Base-by-base conservation (phyloP, 1,140 invertebrate species). In the Zaprionus lachaisei region DNA sequence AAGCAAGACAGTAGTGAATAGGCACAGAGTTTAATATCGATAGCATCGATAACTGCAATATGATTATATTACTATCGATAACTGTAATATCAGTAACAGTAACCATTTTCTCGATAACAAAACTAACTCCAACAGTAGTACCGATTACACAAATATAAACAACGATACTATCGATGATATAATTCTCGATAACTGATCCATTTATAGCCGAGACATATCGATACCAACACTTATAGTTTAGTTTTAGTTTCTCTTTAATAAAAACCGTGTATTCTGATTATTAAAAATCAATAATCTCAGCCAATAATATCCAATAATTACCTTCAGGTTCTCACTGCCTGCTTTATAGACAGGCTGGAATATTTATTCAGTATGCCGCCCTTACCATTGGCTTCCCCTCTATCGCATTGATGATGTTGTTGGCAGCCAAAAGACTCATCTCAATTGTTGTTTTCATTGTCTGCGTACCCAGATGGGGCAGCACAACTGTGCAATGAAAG, bases 391-490 rank as follows among this genome's bases (percentile, higher is more conserved):
- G 93, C 80, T 95, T 94, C n/a, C 95, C 95, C 37, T 95, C 94
- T 2, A 98, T 93, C 3, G 94, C 97, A 86, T 96, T 95, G 11
- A 98, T 79, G 61, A 98, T 95, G 91, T 99, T 98, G 73, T 96
- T 93, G 0, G 96, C 96, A 7, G 97, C 95, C 51, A 97, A 87
- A 17, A 94, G 92, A 4, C 96, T 95, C 98, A 99, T 99, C 26
- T 95, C 94, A 55, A 94, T 94, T 66, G 97, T 95, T 0, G 97
- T 97, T 66, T 95, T 94, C 12, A 94, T 80, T 0, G 97, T 97
- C 22, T 97, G 97, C 87, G 97, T 98, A 22, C 97, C 98, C 85
- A 99, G 93, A 92, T 99, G 98, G 1, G 98, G 98, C 3, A 97
- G 76, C 6, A 98, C 92, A 67, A 96, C 96, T 97, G 92, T 0